Evolutionary conservation across 2,888 invertebrate species (phyloP).

Genomic region (Apodemia hepburni): DNA sequence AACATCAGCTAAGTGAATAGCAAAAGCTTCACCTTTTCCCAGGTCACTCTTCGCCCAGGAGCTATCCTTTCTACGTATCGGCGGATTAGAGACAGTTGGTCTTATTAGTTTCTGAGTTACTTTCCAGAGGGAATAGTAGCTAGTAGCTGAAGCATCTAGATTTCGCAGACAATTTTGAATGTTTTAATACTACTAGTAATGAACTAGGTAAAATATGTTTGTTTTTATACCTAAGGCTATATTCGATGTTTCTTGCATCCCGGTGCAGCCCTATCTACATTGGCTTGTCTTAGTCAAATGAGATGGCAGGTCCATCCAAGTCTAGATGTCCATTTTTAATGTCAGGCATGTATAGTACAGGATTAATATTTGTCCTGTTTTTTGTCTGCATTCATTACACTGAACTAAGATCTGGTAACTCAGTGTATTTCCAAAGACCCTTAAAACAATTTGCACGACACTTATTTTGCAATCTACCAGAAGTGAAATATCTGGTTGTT

Average conservation of each 20-base stretch:
- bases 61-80: too few relatives aligned
- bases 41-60: too few relatives aligned
- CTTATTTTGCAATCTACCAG: slow-evolving; percentile 1
- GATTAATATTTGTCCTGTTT: background rate
- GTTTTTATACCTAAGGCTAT: slow-evolving; percentile 6
- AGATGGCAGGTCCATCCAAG: background rate
- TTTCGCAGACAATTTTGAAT: too few relatives aligned
- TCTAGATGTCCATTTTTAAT: slow-evolving; percentile 6
- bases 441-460: slow-evolving; percentile 2
- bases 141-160: too few relatives aligned
- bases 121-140: too few relatives aligned
- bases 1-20: too few relatives aligned
- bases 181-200: too few relatives aligned
- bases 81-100: too few relatives aligned
- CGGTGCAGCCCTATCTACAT: background rate
- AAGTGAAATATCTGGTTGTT: slow-evolving; percentile 3
- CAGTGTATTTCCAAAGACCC: slow-evolving; percentile 1
- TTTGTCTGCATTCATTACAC: background rate
- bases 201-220: background rate
- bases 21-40: too few relatives aligned
- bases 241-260: slow-evolving; percentile 1
- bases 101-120: too few relatives aligned
- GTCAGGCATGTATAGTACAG: slow-evolving; percentile 2
- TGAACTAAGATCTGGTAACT: slow-evolving; percentile 5
- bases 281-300: background rate